Percentiles rank a stretch among this genome's conserved stretches.
Evolutionary conservation across 2,888 invertebrate species (phyloP).

Genomic region (Tenthredo distinguenda): DNA sequence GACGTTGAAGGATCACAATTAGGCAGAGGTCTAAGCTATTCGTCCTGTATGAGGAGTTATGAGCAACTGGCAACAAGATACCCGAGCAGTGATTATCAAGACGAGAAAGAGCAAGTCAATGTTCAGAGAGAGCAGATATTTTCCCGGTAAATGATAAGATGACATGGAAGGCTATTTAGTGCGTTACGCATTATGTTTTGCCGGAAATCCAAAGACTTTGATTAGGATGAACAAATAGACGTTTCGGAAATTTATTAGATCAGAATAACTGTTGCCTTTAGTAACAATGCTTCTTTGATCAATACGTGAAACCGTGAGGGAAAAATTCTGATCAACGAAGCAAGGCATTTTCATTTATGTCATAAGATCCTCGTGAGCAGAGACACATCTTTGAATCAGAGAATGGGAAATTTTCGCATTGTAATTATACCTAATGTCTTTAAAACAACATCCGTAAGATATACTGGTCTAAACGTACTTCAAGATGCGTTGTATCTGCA

Average conservation of each 20-base stretch:
- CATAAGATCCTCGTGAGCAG: neutral
- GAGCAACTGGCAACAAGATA: slow-evolving; percentile 30
- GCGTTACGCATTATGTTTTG: neutral
- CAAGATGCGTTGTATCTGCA: neutral
- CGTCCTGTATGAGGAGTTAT: slow-evolving; percentile 1
- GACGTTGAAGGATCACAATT: neutral
- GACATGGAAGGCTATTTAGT: neutral
- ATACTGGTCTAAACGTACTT: neutral
- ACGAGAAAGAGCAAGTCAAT: neutral
- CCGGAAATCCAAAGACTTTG: neutral
- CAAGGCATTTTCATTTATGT: neutral
- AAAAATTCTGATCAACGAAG: neutral
- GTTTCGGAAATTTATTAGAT: neutral
- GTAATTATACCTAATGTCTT: neutral
- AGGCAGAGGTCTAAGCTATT: neutral
- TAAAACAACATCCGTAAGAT: neutral
- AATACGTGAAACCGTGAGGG: neutral
- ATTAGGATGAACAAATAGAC: neutral
- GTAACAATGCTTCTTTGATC: neutral
- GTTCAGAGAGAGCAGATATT: slow-evolving; percentile 11
- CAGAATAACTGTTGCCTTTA: neutral
- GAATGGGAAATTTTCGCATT: neutral
- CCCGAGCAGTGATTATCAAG: neutral
- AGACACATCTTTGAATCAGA: neutral
- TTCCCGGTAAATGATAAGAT: slow-evolving; percentile 8